Conservation (phyloP, 1,140 invertebrate species). For the Potamilus streckersoni region DNA sequence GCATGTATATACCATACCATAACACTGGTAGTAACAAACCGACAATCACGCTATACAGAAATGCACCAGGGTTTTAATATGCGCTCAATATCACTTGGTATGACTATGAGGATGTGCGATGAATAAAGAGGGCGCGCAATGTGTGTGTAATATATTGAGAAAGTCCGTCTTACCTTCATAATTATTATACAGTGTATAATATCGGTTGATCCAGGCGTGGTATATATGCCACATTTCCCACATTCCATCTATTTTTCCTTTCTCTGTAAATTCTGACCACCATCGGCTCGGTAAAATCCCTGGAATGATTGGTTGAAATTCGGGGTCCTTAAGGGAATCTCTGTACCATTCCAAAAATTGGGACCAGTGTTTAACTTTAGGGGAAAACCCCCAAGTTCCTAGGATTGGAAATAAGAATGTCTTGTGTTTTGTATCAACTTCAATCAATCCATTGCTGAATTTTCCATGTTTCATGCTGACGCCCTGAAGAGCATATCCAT, state of each 20-base stretch:
- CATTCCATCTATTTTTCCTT: conserved; percentile 30
- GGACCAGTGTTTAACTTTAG: conserved; percentile 38
- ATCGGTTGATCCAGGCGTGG: conserved; percentile 34
- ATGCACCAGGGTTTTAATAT: too few species aligned
- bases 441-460: neutral
- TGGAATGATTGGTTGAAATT: conserved; percentile 38
- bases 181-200: conserved; percentile 21
- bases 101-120: too few species aligned
- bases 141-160: too few species aligned
- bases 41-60: too few species aligned
- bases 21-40: too few species aligned
- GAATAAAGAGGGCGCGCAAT: too few species aligned
- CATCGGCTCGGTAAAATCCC: conserved; percentile 30
- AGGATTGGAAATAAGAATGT: conserved; percentile 38
- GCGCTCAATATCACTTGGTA: too few species aligned
- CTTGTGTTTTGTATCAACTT: conserved; percentile 15
- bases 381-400: conserved; percentile 50
- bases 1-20: too few species aligned
- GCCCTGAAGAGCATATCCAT: conserved; percentile 41
- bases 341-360: conserved; percentile 45
- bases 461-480: conserved; percentile 28
- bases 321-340: conserved; percentile 1
- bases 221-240: conserved; percentile 56
- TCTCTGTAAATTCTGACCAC: conserved; percentile 21
- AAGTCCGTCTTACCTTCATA: conserved; percentile 16